Base-by-base conservation (phyloP, 2,888 invertebrate species). In the Leucophenga maculata region DNA sequence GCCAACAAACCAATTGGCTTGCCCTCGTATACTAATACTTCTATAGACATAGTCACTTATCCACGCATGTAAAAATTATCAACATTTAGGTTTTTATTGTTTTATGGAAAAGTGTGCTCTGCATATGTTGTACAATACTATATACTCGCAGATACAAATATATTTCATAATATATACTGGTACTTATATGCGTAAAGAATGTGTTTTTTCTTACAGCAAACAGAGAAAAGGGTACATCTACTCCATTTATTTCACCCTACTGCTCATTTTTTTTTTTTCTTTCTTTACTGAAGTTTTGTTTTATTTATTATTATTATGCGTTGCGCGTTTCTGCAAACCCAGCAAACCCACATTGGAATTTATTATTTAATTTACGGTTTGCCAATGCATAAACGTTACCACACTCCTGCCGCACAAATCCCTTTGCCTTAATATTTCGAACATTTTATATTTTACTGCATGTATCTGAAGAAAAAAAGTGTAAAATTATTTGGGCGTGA, bases 351-450 rank as follows among this genome's bases (percentile, higher is more conserved):
- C 46, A 48, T 64, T 64, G 62, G 62, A 64, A 64, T 74, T 75
- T 75, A 75, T 75, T 72, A 72, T 75, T 75, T 75, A 74, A 75
- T 75, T 75, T 75, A 74, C 69, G 75, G 72, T 68, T 69, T 50
- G 72, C 65, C 72, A 72, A 69, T 68, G n/a, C 16, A n/a, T n/a
- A n/a, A n/a, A n/a, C n/a, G n/a, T n/a, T n/a, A n/a, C n/a, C n/a
- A n/a, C n/a, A 57, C 57, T 6, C 14, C 22, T 6, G 6, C 9
- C 14, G 26, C 4, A 8, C 13, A 14, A 26, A 16, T 26, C 31
- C 2, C n/a, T 57, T n/a, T 55, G n/a, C n/a, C 22, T 4, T 46
- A n/a, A 14, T 46, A n/a, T 14, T 46, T 46, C 2, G 13, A 1
- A 6, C 6, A 50, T 50, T 57, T n/a, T 57, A 0, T 57, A 13